Base-by-base conservation (phyloP, 2,113 vertebrate genomes). In the Istiophorus platypterus region DNA sequence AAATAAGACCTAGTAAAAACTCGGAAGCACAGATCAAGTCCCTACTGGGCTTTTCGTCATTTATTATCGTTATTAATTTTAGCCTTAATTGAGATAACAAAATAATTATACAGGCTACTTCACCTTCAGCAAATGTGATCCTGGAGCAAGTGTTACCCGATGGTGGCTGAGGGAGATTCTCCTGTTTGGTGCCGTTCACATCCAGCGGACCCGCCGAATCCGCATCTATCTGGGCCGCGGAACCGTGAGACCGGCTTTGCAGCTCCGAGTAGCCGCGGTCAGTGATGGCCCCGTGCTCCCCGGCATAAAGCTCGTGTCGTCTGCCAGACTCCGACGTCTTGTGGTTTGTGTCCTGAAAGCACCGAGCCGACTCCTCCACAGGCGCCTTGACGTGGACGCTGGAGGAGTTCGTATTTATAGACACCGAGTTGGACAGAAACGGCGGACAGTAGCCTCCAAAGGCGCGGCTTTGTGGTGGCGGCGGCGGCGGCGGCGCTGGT, bases 121-220 rank as follows among this genome's bases (percentile, higher is more conserved):
- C 61, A 99, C 97, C 98, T 94, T 97, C 96, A 91, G 94, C 92
- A 92, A 96, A 95, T 72, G 95, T 95, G 91, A 95, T 92, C 94
- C 96, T 95, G 95, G 94, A 94, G 95, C 96, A 96, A 66, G 96
- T 93, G 91, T 95, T 91, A 85, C 92, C 94, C 68, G 96, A 91
- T 63, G 96, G 81, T 29, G 95, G 92, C 81, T 96, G 96, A 90
- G 94, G 89, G 90, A 95, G 96, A 93, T 95, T 96, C 85, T 96
- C 92, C 91, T 94, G 94, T 91, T 97, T 97, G 92, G 92, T 72
- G 85, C 92, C 94, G 84, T 96, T 95, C 90, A 94, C 94, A 88
- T 93, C 86, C 75, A 93, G 87, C 52, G 96, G 85, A 77, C 91
- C 87, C 78, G 91, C 94, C 82, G 95, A 89, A 73, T 94, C 94